Evolutionary conservation across 2,113 vertebrate species (phyloP).

Genomic region (Raja brachyura): DNA sequence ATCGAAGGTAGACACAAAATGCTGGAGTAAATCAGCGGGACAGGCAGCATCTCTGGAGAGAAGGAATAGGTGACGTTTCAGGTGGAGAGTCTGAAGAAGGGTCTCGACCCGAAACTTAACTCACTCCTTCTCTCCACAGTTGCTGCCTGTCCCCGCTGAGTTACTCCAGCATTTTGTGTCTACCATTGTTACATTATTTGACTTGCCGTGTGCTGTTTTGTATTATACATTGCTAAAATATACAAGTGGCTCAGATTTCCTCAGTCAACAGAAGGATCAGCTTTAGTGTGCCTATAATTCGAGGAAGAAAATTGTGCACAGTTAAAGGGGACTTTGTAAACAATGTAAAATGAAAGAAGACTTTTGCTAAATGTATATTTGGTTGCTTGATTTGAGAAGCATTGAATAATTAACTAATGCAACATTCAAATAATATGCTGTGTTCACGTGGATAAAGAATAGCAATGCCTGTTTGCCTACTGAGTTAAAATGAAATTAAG

Average conservation of each 20-base stretch:
- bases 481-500: neutral
- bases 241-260: neutral
- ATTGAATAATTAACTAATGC: neutral
- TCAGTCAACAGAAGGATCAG: neutral
- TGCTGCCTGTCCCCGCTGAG: no score
- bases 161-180: no score
- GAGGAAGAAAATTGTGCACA: neutral
- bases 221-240: neutral
- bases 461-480: no score
- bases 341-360: neutral
- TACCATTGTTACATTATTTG: conserved; percentile 5
- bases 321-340: neutral
- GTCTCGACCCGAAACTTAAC: no score
- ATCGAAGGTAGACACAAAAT: no score
- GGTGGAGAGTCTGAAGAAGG: no score
- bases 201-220: neutral
- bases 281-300: neutral
- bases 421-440: neutral
- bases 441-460: neutral
- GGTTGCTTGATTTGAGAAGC: neutral
- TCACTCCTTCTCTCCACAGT: no score
- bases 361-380: neutral
- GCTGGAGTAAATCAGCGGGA: no score
- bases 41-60: no score
- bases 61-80: no score